These are phyloP conservation scores for Chamaea fasciata DNA, from an alignment of 2,113 vertebrate species.

Conservation along the genomic window DNA sequence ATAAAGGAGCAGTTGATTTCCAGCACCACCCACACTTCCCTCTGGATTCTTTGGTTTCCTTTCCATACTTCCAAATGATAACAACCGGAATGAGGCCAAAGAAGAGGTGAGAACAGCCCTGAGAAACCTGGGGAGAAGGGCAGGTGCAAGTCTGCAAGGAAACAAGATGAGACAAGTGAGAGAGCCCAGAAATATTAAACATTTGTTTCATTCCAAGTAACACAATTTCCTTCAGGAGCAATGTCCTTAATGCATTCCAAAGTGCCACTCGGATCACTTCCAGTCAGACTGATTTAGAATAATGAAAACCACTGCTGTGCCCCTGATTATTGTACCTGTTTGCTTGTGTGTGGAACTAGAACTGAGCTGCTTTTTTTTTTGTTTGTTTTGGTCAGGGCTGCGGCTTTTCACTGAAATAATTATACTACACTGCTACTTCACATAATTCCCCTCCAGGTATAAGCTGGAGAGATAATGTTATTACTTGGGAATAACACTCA, in stretches of 20 bases:
- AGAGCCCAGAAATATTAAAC: background rate
- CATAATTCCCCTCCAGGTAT: constrained; percentile 31
- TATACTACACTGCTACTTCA: background rate
- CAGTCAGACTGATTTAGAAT: background rate
- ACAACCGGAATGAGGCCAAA: background rate
- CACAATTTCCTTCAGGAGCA: background rate
- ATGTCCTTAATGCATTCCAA: background rate
- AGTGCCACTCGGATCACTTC: background rate
- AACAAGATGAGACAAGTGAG: background rate
- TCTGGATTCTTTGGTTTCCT: background rate
- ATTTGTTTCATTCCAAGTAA: background rate
- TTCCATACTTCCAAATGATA: background rate
- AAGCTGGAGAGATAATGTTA: background rate
- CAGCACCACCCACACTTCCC: background rate
- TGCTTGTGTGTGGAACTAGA: background rate
- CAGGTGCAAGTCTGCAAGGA: background rate
- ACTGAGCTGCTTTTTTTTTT: background rate
- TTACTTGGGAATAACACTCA: constrained; percentile 25
- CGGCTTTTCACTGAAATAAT: constrained; percentile 11
- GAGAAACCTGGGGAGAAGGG: background rate
- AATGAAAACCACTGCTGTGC: background rate
- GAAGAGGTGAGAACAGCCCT: background rate
- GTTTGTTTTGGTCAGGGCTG: background rate
- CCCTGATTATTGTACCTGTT: background rate
- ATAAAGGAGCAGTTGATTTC: background rate